phyloP scores from a whole-genome alignment of 2,113 vertebrate genomes.

The Grus americana region DNA sequence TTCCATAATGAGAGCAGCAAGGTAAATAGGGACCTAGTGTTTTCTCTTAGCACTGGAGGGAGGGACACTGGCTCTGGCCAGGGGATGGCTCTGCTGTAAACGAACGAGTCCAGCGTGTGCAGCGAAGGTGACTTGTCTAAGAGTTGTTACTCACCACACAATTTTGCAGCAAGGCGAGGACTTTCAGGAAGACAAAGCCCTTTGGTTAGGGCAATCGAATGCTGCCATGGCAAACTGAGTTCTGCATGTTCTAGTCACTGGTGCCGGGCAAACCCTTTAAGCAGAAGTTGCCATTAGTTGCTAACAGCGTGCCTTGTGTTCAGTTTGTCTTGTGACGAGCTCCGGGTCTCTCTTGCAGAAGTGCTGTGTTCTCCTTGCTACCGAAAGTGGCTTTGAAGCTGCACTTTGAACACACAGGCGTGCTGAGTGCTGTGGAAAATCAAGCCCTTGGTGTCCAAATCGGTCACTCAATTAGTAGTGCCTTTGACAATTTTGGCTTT shows the following conservation, averaged over 20 bases:
- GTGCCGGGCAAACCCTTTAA: background rate
- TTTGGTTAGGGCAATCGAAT: background rate
- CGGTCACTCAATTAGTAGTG: conserved; percentile 59
- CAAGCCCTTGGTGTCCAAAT: conserved; percentile 26
- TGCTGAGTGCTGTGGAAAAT: conserved; percentile 55
- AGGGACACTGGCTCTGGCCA: fast-evolving
- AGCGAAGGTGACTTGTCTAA: background rate
- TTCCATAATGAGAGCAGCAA: background rate
- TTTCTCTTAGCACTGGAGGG: background rate
- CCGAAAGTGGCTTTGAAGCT: conserved; percentile 29
- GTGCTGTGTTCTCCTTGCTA: background rate
- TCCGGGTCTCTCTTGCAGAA: background rate
- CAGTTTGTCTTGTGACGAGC: background rate
- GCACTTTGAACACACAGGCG: background rate
- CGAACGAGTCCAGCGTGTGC: background rate
- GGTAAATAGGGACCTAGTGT: background rate
- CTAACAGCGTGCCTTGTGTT: background rate
- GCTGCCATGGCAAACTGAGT: background rate
- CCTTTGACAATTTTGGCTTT: conserved; percentile 54
- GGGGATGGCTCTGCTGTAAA: background rate
- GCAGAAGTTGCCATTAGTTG: background rate
- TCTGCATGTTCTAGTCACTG: background rate
- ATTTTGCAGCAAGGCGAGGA: background rate
- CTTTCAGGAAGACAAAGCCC: background rate
- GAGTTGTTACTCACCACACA: background rate